A percentile compares a stretch with the other conserved stretches of the same genome.
These are phyloP conservation scores for Macrobrachium rosenbergii DNA, from an alignment of 1,140 invertebrate species.

Conservation along the genomic window DNA sequence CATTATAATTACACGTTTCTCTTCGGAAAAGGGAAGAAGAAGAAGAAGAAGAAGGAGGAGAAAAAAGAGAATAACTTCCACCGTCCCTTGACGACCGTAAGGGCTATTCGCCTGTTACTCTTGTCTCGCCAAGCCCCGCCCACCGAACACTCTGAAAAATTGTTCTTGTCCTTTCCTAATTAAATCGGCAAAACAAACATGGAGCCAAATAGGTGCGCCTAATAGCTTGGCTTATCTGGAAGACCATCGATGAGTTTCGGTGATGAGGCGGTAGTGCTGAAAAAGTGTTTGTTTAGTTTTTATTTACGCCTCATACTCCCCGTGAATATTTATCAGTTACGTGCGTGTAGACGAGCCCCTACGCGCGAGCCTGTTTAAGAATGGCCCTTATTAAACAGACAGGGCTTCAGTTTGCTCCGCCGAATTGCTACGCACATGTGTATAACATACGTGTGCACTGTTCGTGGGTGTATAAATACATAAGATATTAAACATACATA, in stretches of 20 bases:
- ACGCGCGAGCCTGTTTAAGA: too few species aligned
- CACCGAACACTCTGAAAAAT: slow-evolving; percentile 43
- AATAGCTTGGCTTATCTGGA: slow-evolving; percentile 48
- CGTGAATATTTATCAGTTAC: slow-evolving; percentile 28
- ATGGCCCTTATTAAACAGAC: too few species aligned
- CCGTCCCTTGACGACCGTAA: background rate
- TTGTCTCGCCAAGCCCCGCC: slow-evolving; percentile 45
- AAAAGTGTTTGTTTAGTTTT: slow-evolving; percentile 12
- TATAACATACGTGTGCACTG: too few species aligned
- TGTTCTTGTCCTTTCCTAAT: slow-evolving; percentile 42
- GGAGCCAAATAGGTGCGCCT: slow-evolving; percentile 36
- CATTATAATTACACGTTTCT: slow-evolving; percentile 27
- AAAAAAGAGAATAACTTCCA: background rate
- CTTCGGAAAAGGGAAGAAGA: background rate
- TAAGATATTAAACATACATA: too few species aligned
- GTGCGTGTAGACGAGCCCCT: background rate
- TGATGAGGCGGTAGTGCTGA: background rate
- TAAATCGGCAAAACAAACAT: slow-evolving; percentile 59
- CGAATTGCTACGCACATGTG: too few species aligned
- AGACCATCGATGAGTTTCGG: slow-evolving; percentile 35
- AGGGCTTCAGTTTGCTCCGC: too few species aligned
- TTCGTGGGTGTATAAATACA: too few species aligned
- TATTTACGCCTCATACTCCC: slow-evolving; percentile 16
- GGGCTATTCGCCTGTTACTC: slow-evolving; percentile 15
- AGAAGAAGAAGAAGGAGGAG: slow-evolving; percentile 13